phyloP scores from a whole-genome alignment of 1,140 invertebrate species.

The Temnothorax nylanderi region DNA sequence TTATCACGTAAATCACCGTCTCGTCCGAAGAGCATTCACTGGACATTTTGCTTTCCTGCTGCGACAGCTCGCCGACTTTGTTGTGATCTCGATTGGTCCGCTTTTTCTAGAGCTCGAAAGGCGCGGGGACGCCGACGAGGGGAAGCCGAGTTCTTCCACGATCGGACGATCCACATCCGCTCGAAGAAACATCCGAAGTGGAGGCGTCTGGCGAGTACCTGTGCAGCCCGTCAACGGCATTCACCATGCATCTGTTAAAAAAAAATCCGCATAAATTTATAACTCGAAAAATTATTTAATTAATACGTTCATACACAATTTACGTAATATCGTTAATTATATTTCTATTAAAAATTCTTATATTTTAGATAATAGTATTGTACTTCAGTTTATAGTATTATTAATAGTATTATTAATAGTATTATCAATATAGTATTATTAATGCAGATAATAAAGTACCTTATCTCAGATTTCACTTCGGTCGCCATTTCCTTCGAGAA shows the following conservation, averaged over 20 bases:
- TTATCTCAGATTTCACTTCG: conserved; percentile 91
- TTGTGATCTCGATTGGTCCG: conserved; percentile 71
- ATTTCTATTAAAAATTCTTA: neutral
- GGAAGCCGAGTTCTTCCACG: conserved; percentile 70
- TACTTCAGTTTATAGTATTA: no score
- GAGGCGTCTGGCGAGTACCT: conserved; percentile 82
- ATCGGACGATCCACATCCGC: conserved; percentile 81
- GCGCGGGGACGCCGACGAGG: conserved; percentile 64
- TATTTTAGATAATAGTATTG: no score
- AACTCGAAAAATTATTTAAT: neutral
- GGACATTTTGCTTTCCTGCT: conserved; percentile 83
- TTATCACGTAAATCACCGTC: conserved; percentile 84
- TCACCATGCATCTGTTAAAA: conserved; percentile 86
- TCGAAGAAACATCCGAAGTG: conserved; percentile 78
- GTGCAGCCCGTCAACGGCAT: conserved; percentile 90
- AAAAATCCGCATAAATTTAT: neutral
- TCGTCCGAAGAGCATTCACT: conserved; percentile 85
- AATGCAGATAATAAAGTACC: conserved; percentile 82
- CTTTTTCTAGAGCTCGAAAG: conserved; percentile 61
- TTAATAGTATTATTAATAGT: no score
- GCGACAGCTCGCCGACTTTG: conserved; percentile 80
- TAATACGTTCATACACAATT: neutral
- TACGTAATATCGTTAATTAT: neutral
- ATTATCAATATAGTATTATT: no score
- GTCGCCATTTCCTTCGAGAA: conserved; percentile 92